Conservation (phyloP, 2,113 vertebrate genomes). For the Monopterus albus region DNA sequence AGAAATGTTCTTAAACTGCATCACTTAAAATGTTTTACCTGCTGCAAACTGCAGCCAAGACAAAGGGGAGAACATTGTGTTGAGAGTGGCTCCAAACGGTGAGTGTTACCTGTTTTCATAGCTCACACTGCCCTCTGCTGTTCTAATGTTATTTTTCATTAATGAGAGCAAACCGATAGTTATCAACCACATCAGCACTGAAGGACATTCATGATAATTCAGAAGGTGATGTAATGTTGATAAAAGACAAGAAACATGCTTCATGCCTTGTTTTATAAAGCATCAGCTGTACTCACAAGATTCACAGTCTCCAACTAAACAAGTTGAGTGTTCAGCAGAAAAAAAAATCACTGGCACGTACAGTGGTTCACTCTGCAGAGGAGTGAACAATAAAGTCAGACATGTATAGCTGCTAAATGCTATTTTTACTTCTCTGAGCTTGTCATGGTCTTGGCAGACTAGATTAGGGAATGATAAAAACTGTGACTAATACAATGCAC, state of each 20-base stretch:
- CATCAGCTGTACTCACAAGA: constrained; percentile 84
- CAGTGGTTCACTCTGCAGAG: constrained; percentile 92
- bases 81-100: background rate
- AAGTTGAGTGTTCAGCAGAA: constrained; percentile 82
- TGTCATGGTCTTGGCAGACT: too few species aligned
- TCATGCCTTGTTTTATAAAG: background rate
- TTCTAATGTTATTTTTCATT: background rate
- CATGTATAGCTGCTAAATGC: background rate
- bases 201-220: background rate
- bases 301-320: constrained; percentile 80
- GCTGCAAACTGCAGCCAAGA: background rate
- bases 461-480: background rate
- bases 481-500: background rate
- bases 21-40: background rate
- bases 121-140: constrained; percentile 54
- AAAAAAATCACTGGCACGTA: constrained; percentile 96
- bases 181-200: background rate
- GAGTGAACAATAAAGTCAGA: constrained; percentile 29
- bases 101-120: background rate
- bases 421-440: background rate
- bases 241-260: background rate
- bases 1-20: background rate
- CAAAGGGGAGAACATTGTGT: background rate
- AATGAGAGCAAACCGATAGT: background rate
- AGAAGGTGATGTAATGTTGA: background rate